Conservation (phyloP, 1,140 invertebrate genomes). For the Drosophila repleta region DNA sequence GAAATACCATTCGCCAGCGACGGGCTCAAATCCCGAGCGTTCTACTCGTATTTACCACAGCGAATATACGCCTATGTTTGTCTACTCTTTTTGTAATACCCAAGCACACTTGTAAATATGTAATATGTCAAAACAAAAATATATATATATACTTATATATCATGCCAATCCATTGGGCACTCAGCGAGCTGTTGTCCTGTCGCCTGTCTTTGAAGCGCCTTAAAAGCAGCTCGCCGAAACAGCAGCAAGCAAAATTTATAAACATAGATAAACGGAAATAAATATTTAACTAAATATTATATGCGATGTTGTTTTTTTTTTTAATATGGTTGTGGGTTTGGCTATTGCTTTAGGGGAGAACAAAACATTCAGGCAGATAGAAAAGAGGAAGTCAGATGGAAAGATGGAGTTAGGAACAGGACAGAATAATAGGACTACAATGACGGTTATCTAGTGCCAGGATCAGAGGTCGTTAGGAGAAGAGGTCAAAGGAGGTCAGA, state of each 20-base stretch:
- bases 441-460: too few species aligned
- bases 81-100: neutral
- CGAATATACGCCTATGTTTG: neutral
- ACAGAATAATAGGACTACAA: too few species aligned
- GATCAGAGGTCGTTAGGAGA: too few species aligned
- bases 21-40: neutral
- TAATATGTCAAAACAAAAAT: constrained; percentile 27
- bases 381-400: too few species aligned
- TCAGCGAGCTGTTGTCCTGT: constrained; percentile 8
- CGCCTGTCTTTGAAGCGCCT: constrained; percentile 30
- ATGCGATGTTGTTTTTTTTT: neutral
- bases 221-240: constrained; percentile 28
- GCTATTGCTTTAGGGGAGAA: too few species aligned
- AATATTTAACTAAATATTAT: neutral
- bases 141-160: neutral
- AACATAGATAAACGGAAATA: constrained; percentile 14
- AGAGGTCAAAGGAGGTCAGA: too few species aligned
- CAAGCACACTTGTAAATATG: constrained; percentile 37
- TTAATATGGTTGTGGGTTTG: too few species aligned
- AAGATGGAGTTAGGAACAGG: too few species aligned
- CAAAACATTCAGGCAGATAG: too few species aligned
- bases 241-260: constrained; percentile 11
- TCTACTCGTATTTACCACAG: constrained; percentile 3
- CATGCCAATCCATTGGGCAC: constrained; percentile 11
- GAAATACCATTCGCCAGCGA: neutral